Base-by-base conservation (phyloP, 2,888 invertebrate species). In the Dyspetes luteomarginatus region DNA sequence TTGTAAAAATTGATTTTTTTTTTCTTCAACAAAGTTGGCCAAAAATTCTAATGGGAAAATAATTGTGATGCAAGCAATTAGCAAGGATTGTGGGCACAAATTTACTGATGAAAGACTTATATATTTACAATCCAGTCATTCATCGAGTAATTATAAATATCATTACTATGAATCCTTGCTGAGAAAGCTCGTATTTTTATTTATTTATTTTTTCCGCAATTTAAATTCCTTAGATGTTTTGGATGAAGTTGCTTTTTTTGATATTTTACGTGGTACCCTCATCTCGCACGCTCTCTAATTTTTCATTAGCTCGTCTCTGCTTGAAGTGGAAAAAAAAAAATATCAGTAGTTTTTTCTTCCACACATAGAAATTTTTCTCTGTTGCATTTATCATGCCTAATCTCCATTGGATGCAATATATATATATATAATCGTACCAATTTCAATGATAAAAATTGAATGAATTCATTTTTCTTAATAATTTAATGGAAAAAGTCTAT, bases 331-430 rank as follows among this genome's bases (percentile, higher is more conserved):
- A 55, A n/a, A 24, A 55, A 30, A n/a, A 5, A 17, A 17, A 22
- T 24, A 5, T 15, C 19, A n/a, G n/a, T n/a, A n/a, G n/a, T n/a
- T 28, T 15, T 36, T 24, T 45, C 41, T 52, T 71, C 26, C 19
- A 45, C 48, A 41, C 15, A 28, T 26, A 64, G 24, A 15, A 36
- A 48, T 65, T 56, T 67, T 79, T 45, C 62, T 50, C 69, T 67
- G n/a, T 75, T 72, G 82, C 69, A 84, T 55, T 68, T 24, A 36
- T 56, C 80, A 48, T 83, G 58, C 81, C 81, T 82, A n/a, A 83
- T 73, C 82, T 85, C 84, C 84, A 86, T 82, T 43, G 75, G 28
- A 48, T 28, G 26, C 26, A 60, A n/a, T n/a, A n/a, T n/a, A n/a
- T n/a, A n/a, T n/a, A n/a, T n/a, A n/a, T n/a, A n/a, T n/a, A n/a